Evolutionary conservation across 2,113 vertebrate species (phyloP).

Genomic region (Climacteris rufus): DNA sequence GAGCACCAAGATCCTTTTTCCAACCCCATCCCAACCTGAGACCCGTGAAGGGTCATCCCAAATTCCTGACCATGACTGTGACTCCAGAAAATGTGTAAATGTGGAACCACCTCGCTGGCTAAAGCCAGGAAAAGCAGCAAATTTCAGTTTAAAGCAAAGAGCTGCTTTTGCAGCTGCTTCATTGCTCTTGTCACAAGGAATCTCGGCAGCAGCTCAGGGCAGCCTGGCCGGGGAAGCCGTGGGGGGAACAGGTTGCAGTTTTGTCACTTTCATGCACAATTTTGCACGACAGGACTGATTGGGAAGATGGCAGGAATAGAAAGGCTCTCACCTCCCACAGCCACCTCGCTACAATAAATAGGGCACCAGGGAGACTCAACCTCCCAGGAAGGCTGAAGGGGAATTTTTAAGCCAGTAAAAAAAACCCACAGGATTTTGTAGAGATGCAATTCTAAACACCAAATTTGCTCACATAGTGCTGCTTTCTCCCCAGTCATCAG

Average conservation of each 20-base stretch:
- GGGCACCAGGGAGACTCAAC: background rate
- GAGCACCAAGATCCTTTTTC: background rate
- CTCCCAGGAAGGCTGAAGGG: background rate
- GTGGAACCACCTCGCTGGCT: fast-evolving
- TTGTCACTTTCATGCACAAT: slow-evolving; percentile 42
- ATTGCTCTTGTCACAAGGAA: slow-evolving; percentile 31
- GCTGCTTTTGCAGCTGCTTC: background rate
- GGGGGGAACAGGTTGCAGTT: background rate
- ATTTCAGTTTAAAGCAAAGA: background rate
- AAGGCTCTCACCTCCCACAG: background rate
- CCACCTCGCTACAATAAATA: background rate
- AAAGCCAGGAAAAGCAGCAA: background rate
- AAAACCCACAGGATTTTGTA: background rate
- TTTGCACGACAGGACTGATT: slow-evolving; percentile 17
- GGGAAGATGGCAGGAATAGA: background rate
- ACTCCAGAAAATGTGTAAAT: background rate
- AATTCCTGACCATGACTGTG: background rate
- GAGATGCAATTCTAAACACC: background rate
- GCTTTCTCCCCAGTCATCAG: background rate
- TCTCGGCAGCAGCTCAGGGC: background rate
- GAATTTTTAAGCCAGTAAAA: background rate
- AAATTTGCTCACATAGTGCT: background rate
- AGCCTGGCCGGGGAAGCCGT: background rate
- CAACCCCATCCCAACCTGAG: background rate
- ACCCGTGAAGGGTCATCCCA: fast-evolving